Evolutionary conservation across 2,113 vertebrate species (phyloP).

Genomic region (Hippocampus zosterae): DNA sequence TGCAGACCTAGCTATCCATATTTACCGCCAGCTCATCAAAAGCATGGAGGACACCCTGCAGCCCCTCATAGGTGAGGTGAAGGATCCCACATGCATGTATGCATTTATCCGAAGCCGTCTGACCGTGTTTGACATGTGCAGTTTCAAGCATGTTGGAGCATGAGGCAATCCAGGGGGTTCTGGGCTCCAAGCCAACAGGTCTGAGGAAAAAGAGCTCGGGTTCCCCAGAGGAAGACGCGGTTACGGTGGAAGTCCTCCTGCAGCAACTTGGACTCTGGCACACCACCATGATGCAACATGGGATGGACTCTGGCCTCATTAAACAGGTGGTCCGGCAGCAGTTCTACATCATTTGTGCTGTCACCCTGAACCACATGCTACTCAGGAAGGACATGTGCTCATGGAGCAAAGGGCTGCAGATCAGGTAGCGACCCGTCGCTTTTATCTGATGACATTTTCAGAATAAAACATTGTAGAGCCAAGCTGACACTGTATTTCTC

Average conservation of each 20-base stretch:
- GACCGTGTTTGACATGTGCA: slow-evolving; percentile 39
- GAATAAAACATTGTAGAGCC: background rate
- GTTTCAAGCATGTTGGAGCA: slow-evolving; percentile 95
- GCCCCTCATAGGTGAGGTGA: slow-evolving; percentile 85
- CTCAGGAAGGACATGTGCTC: slow-evolving; percentile 98
- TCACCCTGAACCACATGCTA: slow-evolving; percentile 91
- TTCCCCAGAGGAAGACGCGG: slow-evolving; percentile 77
- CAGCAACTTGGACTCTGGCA: slow-evolving; percentile 84
- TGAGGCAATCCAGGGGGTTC: slow-evolving; percentile 87
- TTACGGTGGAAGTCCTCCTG: slow-evolving; percentile 87
- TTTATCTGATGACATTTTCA: background rate
- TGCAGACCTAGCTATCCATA: slow-evolving; percentile 89
- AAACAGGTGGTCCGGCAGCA: slow-evolving; percentile 89
- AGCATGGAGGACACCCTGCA: slow-evolving; percentile 86
- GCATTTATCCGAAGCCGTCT: background rate
- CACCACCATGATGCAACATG: slow-evolving; percentile 85
- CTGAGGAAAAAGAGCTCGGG: slow-evolving; percentile 86
- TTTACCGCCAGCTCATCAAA: slow-evolving; percentile 92
- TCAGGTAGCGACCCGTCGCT: slow-evolving; percentile 72
- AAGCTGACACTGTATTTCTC: background rate
- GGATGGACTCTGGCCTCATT: slow-evolving; percentile 83
- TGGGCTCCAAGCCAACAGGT: slow-evolving; percentile 89
- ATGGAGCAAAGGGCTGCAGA: slow-evolving; percentile 98
- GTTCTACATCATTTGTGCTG: slow-evolving; percentile 87
- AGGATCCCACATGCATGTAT: background rate